Base-by-base conservation (phyloP, 2,797 vertebrate species). In the Crenichthys baileyi region DNA sequence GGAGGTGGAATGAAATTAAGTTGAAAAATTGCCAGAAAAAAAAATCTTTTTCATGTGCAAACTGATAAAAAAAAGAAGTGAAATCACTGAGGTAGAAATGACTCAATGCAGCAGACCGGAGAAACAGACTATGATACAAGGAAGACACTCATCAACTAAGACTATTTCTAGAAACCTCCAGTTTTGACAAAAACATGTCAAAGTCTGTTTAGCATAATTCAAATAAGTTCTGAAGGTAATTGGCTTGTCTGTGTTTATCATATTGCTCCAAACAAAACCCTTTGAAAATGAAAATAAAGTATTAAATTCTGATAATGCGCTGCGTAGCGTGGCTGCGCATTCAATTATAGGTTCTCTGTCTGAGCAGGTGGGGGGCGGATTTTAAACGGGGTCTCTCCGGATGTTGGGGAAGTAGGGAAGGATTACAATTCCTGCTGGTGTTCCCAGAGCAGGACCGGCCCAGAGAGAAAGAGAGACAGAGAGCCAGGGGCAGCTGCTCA, bases 1-100 rank as follows among this genome's bases (percentile, higher is more conserved):
- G 95, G 95, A 96, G 94, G 93, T 94, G 92, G 94, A 95, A 96
- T 95, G 91, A 95, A 95, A 95, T 96, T 94, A 96, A 95, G 93
- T 92, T 94, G 91, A 94, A 94, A 95, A 95, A 96, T 95, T 94
- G 93, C 90, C 76, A 93, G 94, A 95, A 95, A 60, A 88, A 58
- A 75, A 87, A 41, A 70, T 51, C 39, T 76, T 60, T 73, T 78
- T 83, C 79, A 82, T 73, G 50, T 88, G 89, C 89, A 92, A 94
- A 95, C 94, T 92, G 93, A 95, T 94, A 93, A 93, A 91, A 88
- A 93, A 70, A 92, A 90, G 44, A 91, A 91, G 93, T 91, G 90
- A 95, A 95, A 90, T 93, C 87, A 76, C 87, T 94, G 91, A 93
- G 91, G 93, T 94, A 95, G 94, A 96, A 95, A 95, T 94, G 92